phyloP scores from a whole-genome alignment of 2,888 invertebrate genomes.

The Parasteatoda lunata region DNA sequence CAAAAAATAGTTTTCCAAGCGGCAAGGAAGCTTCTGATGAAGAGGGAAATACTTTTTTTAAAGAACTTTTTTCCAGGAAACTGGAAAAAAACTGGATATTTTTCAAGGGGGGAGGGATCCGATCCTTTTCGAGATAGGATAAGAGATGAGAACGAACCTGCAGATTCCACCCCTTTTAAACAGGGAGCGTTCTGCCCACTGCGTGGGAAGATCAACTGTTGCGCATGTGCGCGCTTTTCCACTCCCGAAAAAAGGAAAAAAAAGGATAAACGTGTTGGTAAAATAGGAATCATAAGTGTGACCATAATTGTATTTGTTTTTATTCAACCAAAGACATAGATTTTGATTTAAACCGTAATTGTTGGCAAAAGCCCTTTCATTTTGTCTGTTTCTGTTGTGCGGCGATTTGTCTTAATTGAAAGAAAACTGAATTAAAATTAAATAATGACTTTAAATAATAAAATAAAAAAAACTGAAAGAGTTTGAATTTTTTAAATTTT shows the following conservation, averaged over 20 bases:
- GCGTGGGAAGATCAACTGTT: background rate
- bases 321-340: too few species aligned
- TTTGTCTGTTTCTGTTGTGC: too few species aligned
- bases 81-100: background rate
- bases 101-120: background rate
- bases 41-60: background rate
- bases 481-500: too few species aligned
- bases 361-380: too few species aligned
- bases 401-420: too few species aligned
- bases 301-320: too few species aligned
- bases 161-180: constrained; percentile 5
- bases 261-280: background rate
- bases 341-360: too few species aligned
- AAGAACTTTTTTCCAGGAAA: background rate
- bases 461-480: too few species aligned
- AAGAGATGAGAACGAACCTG: background rate
- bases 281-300: too few species aligned
- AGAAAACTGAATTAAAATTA: too few species aligned
- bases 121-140: background rate
- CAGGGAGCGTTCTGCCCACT: background rate
- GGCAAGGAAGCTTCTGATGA: background rate
- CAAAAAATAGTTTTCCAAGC: background rate
- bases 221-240: constrained; percentile 1
- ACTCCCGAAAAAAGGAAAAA: background rate
- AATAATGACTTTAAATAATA: too few species aligned